Evolutionary conservation across 2,888 invertebrate genomes (phyloP), one percentile per base, ranked within the genome.

Genomic region (Epinotia brunnichana): DNA sequence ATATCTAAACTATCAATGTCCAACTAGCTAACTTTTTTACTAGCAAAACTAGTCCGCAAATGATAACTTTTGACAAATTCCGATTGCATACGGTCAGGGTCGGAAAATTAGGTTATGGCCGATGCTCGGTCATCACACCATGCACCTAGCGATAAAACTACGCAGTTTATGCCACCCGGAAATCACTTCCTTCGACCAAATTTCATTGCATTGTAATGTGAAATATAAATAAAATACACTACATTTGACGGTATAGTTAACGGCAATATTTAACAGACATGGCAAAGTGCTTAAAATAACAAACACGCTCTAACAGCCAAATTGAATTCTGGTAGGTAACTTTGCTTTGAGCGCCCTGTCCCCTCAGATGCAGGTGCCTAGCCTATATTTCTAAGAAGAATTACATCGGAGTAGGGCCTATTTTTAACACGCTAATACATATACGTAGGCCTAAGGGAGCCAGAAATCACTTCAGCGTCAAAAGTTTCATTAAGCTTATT

Each of bases 91-190:
- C 62, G 67, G 72, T 68, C 72, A 73, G 53, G 63, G 57, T 57
- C 73, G 41, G 29, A 57, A 63, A 73, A 63, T 69, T 73, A 35
- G 73, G 68, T 73, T 73, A 69, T 24, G 69, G 69, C 63, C 72
- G 39, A 48, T 41, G 51, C 41, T 66, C 17, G 64, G 39, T 39
- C 41, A 68, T 67, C 72, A 56, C 61, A 48, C 41, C 61, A n/a
- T n/a, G n/a, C n/a, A 71, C 66, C 71, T 61, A 59, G 54, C 21
- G 60, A 54, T 71, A 54, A 63, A n/a, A 59, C 63, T 44, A 44
- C 64, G 41, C 59, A 60, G 21, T n/a, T 56, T 48, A 24, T 17
- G 54, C 35, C 60, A 21, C 54, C 39, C 53, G 48, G 53, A 60
- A 53, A 64, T 59, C 48, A 60, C 44, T 29, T 2, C 5, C 15